Evolutionary conservation across 2,113 vertebrate genomes (phyloP), one percentile per base, ranked within the genome.

Genomic region (Sardina pilchardus): DNA sequence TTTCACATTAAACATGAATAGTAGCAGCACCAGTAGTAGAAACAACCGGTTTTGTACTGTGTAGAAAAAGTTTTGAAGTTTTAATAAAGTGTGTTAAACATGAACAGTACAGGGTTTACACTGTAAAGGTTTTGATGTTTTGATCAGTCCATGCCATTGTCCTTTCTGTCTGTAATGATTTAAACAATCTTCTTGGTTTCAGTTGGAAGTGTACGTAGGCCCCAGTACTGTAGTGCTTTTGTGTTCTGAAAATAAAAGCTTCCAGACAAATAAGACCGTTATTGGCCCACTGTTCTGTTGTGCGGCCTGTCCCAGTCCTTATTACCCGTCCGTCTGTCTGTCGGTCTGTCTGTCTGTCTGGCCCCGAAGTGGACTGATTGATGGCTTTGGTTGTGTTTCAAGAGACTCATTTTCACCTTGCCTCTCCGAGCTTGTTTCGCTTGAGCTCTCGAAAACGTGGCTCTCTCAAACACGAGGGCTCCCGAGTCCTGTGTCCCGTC

Each of bases 401-500:
- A 24, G 19, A 59, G 53, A 21, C 53, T 59, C 1, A 59, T 59
- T 59, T 59, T 59, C 53, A 59, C 53, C 53, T 59, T 59, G 21
- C 19, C 6, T 24, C 53, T 24, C 19, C 0, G 53, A 24, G 48
- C 48, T 24, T 59, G 6, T 24, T 59, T 21, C 19, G 21, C 53
- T 59, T 59, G 53, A 4, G 21, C 53, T 59, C 53, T 59, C 19
- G 16, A 50, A 59, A 59, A 59, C 53, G 21, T 21, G 53, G 53
- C 53, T 59, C 21, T 59, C 21, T 59, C 63, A 71, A 26, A 71
- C 59, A 86, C 44, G 34, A 86, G 6, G 6, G 82, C 83, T 59
- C 83, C 88, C 80, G 21, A 63, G 63, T 80, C 63, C n/a, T 80
- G 56, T 26, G 5, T 50, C 53, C 30, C 30, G 36, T 86, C 59